These are phyloP conservation scores for Ectropis grisescens DNA, from an alignment of 1,140 invertebrate genomes.

Conservation along the genomic window DNA sequence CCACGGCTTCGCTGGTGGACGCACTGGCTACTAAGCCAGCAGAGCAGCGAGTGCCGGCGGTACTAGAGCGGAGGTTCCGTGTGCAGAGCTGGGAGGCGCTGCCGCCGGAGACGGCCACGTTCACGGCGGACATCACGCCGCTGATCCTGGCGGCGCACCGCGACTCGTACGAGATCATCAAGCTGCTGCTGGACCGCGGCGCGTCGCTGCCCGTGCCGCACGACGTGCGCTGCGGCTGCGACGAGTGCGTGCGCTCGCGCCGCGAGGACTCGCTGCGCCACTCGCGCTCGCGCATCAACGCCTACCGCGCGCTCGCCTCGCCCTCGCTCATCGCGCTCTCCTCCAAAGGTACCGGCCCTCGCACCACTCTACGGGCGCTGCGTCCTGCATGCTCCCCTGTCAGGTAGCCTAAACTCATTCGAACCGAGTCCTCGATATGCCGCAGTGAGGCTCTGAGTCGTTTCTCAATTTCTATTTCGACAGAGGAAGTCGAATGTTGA, in stretches of 20 bases:
- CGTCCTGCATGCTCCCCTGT: no score
- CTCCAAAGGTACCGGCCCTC: constrained; percentile 73
- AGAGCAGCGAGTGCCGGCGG: no score
- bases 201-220: constrained; percentile 91
- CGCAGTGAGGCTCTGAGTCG: no score
- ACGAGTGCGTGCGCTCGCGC: constrained; percentile 89
- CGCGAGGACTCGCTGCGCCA: constrained; percentile 90
- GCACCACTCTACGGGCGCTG: no score
- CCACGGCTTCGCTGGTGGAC: no score
- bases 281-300: constrained; percentile 92
- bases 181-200: constrained; percentile 94
- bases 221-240: constrained; percentile 91
- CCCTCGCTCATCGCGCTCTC: constrained; percentile 94
- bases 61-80: neutral
- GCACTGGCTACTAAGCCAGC: no score
- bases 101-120: constrained; percentile 91
- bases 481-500: no score
- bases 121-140: constrained; percentile 97
- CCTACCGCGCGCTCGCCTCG: constrained; percentile 92
- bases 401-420: no score
- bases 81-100: constrained; percentile 91
- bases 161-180: constrained; percentile 99
- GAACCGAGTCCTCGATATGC: no score
- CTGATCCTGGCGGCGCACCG: constrained; percentile 95
- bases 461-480: no score